Conservation (phyloP, 2,113 vertebrate species). For the Nothoprocta perdicaria region DNA sequence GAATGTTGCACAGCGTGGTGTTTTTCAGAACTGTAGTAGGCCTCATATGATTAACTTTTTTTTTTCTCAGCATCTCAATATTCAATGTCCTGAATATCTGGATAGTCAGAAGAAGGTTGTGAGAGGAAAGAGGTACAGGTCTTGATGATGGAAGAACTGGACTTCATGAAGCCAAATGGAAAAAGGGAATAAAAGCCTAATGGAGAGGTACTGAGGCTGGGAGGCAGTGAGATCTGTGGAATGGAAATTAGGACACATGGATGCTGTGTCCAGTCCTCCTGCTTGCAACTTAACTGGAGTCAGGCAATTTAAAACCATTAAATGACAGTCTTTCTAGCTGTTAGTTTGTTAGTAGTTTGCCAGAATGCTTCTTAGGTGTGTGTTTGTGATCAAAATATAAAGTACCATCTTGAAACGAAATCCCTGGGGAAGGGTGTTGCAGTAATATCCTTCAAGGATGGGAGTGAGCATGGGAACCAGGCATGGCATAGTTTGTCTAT, state of each 20-base stretch:
- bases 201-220: background rate
- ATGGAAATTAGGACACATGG: background rate
- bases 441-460: background rate
- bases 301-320: background rate
- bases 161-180: background rate
- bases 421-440: background rate
- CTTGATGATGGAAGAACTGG: background rate
- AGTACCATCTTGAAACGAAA: background rate
- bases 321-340: background rate
- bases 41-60: background rate
- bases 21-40: background rate
- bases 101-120: background rate
- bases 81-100: background rate
- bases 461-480: background rate
- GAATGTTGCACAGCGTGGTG: background rate
- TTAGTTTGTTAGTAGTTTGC: background rate
- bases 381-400: background rate
- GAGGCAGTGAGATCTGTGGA: background rate
- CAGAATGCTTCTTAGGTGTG: background rate
- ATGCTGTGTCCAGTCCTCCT: background rate
- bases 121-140: background rate
- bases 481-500: background rate
- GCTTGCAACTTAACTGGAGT: background rate
- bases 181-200: background rate
- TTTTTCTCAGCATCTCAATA: background rate